Base-by-base conservation (phyloP, 1,140 invertebrate genomes). In the Eumaeus atala region DNA sequence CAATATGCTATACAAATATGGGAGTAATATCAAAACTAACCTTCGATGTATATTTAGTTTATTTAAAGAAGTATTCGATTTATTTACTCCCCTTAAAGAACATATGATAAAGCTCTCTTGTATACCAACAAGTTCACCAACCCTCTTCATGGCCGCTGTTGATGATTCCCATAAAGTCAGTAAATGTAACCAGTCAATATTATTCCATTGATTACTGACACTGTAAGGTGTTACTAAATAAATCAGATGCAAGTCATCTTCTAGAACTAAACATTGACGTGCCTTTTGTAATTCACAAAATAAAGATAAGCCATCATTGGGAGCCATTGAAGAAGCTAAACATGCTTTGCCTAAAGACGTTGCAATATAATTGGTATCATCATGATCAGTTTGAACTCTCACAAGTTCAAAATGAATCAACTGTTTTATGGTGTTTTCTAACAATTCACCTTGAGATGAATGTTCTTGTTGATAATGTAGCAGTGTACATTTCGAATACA, bases 211-310 rank as follows among this genome's bases (percentile, higher is more conserved):
- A 73, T 91, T 92, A 68, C 93, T 92, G 12, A 94, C 90, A 74
- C 93, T 95, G 54, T 95, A 94, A 0, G 96, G 96, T 4, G 96
- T 97, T 1, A 97, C 95, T 67, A 97, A 88, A 86, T 99, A 99
- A 48, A 99, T 91, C 34, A 99, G 90, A 85, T 99, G 98, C 0
- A 99, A 89, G 74, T 99, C 97, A 64, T 93, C 96, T 72, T 98
- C 96, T 8, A 99, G 87, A 0, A 97, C 96, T 79, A 99, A 95
- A 70, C 93, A 95, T 68, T 93, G 92, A 40, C 96, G 88, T 0
- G 97, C 96, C 83, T 93, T 94, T 74, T 97, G 92, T n/a, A 99
- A 77, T 80, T 99, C 97, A 66, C 92, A 91, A 72, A 98, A 96
- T 14, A 99, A 89, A 33, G 92, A 89, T 3, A 98, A 87, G 2